phyloP scores from a whole-genome alignment of 2,888 invertebrate species.

The Agrenia bidenticulata region DNA sequence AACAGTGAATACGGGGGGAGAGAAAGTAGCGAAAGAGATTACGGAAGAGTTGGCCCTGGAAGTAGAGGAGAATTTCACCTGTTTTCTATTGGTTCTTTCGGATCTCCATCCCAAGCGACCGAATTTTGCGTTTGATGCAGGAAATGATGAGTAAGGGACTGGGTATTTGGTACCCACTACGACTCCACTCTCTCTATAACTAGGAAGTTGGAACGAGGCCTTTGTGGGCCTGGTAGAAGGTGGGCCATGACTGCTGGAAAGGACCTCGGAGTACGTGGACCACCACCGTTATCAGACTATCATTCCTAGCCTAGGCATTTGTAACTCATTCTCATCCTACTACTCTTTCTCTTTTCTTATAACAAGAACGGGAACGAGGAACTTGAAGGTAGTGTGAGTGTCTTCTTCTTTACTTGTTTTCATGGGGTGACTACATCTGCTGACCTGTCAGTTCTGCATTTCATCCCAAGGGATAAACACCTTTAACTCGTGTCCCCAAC shows the following conservation, averaged over 20 bases:
- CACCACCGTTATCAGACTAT: constrained; percentile 4
- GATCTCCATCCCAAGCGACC: constrained; percentile 28
- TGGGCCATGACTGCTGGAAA: constrained; percentile 2
- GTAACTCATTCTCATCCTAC: background rate
- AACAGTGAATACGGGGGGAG: background rate
- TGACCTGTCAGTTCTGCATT: constrained; percentile 50
- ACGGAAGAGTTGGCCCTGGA: background rate
- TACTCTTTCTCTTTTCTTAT: too few species aligned
- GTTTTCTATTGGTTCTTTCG: constrained; percentile 44
- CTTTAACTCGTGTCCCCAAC: constrained; percentile 27
- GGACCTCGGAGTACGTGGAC: background rate
- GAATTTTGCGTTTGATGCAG: constrained; percentile 48
- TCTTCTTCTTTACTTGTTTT: constrained; percentile 1
- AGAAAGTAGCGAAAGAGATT: constrained; percentile 16
- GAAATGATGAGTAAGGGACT: constrained; percentile 53
- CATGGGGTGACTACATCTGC: constrained; percentile 21
- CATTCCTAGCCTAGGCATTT: background rate
- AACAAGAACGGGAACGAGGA: too few species aligned
- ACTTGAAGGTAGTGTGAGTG: background rate
- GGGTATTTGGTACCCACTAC: constrained; percentile 12
- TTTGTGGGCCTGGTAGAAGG: constrained; percentile 2
- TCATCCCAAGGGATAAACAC: constrained; percentile 49
- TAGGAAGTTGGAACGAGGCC: background rate
- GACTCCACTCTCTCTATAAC: background rate
- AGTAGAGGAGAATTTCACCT: constrained; percentile 36